phyloP scores from a whole-genome alignment of 2,797 vertebrate species.

The Danio kyathit region DNA sequence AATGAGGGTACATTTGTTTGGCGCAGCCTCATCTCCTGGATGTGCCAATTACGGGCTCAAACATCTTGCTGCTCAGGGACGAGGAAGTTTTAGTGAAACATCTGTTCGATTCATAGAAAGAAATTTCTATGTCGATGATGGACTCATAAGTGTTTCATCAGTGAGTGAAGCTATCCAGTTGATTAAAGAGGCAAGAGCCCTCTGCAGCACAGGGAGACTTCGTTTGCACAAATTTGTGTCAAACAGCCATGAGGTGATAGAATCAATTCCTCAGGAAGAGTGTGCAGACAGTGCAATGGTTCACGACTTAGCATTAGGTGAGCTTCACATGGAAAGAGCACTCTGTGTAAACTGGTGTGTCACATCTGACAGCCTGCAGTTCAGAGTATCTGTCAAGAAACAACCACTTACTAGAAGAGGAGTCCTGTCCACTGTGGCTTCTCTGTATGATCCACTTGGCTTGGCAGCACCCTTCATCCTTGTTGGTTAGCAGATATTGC shows the following conservation, averaged over 20 bases:
- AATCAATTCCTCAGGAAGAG: slow-evolving; percentile 43
- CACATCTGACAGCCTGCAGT: neutral
- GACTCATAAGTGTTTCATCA: slow-evolving; percentile 32
- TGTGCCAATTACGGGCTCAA: slow-evolving; percentile 35
- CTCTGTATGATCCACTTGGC: neutral
- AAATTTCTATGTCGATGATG: slow-evolving; percentile 29
- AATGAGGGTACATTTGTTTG: no score
- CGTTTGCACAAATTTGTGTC: slow-evolving; percentile 17
- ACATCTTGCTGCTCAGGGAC: slow-evolving; percentile 45
- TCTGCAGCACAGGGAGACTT: slow-evolving; percentile 47
- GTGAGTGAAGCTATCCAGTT: slow-evolving; percentile 32
- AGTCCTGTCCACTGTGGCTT: neutral
- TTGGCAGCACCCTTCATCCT: neutral
- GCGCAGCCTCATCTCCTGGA: no score
- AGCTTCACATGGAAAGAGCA: slow-evolving; percentile 35
- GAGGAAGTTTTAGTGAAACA: slow-evolving; percentile 38
- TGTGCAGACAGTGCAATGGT: slow-evolving; percentile 20
- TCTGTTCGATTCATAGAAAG: slow-evolving; percentile 45
- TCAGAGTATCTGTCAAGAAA: neutral
- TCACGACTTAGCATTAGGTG: slow-evolving; percentile 39
- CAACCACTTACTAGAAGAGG: slow-evolving; percentile 6
- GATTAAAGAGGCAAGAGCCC: slow-evolving; percentile 36
- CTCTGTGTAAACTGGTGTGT: slow-evolving; percentile 50
- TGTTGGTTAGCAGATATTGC: neutral
- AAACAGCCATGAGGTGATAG: slow-evolving; percentile 10